Percentiles rank a stretch among this genome's conserved stretches.
These are phyloP conservation scores for Drosophila prostipennis DNA, from an alignment of 2,888 invertebrate genomes.

Conservation along the genomic window DNA sequence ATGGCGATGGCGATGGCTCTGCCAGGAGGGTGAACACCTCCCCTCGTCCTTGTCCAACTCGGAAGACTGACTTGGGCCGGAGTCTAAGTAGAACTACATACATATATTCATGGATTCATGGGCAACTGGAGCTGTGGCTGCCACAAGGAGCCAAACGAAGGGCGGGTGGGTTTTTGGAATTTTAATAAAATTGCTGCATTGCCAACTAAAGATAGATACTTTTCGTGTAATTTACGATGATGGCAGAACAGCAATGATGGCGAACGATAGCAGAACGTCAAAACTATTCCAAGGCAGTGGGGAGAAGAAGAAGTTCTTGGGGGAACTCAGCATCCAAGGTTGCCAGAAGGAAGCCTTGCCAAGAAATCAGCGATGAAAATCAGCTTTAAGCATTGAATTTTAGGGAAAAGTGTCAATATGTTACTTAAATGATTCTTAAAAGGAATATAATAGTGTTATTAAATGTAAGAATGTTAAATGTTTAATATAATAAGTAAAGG, in stretches of 20 bases:
- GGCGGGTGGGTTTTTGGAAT: conserved; percentile 68
- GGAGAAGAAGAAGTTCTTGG: background rate
- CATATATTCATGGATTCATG: conserved; percentile 63
- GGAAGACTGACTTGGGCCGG: background rate
- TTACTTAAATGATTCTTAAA: background rate
- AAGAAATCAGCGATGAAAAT: conserved; percentile 20
- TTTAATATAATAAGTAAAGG: too few species aligned
- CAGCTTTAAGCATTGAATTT: conserved; percentile 16
- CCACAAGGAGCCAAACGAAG: conserved; percentile 19
- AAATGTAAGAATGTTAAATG: too few species aligned
- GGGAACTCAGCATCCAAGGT: conserved; percentile 2
- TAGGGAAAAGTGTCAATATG: background rate
- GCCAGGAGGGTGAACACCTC: conserved; percentile 27
- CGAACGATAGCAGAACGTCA: conserved; percentile 54
- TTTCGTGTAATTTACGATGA: conserved; percentile 78
- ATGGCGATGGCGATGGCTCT: conserved; percentile 67
- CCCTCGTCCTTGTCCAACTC: conserved; percentile 26
- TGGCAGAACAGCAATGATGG: conserved; percentile 63
- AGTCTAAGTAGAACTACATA: conserved; percentile 41
- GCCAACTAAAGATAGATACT: conserved; percentile 80
- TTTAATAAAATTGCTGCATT: conserved; percentile 79
- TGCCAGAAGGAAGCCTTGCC: background rate
- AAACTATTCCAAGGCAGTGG: conserved; percentile 25
- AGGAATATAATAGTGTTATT: too few species aligned
- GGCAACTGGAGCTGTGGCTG: conserved; percentile 14